phyloP scores from a whole-genome alignment of 2,113 vertebrate genomes.

The Burhinus bistriatus region DNA sequence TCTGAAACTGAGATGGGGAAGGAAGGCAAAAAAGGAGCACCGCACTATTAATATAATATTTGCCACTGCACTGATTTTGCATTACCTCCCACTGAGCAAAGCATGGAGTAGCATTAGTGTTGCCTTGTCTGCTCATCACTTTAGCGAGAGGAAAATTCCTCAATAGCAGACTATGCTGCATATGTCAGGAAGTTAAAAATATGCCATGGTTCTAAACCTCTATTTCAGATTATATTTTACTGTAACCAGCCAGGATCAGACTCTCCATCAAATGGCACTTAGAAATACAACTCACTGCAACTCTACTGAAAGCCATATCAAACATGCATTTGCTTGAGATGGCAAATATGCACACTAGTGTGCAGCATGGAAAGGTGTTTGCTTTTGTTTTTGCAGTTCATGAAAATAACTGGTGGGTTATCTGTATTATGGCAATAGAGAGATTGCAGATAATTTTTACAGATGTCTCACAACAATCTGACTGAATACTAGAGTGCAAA shows the following conservation, averaged over 20 bases:
- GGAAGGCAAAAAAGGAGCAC: background rate
- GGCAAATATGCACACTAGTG: background rate
- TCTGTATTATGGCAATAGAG: background rate
- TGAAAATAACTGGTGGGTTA: background rate
- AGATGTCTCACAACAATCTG: background rate
- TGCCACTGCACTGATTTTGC: background rate
- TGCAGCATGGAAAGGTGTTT: background rate
- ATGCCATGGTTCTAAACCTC: background rate
- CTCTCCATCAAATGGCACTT: slow-evolving; percentile 37
- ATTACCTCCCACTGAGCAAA: slow-evolving; percentile 1
- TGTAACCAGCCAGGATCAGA: slow-evolving; percentile 13
- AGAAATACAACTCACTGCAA: slow-evolving; percentile 10
- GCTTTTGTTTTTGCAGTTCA: slow-evolving; percentile 4
- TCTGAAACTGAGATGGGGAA: background rate
- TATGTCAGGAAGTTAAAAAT: slow-evolving; percentile 47
- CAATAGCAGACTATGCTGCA: background rate
- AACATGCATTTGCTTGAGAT: background rate
- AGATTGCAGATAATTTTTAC: background rate
- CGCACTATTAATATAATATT: background rate
- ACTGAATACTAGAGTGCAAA: background rate
- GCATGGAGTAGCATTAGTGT: background rate
- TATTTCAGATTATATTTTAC: slow-evolving; percentile 27
- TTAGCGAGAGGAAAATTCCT: slow-evolving; percentile 54
- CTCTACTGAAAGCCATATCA: slow-evolving; percentile 30
- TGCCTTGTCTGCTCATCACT: slow-evolving; percentile 48